These are phyloP conservation scores for Neodon shergylaensis DNA, from an alignment of 2,113 vertebrate species.

Conservation along the genomic window DNA sequence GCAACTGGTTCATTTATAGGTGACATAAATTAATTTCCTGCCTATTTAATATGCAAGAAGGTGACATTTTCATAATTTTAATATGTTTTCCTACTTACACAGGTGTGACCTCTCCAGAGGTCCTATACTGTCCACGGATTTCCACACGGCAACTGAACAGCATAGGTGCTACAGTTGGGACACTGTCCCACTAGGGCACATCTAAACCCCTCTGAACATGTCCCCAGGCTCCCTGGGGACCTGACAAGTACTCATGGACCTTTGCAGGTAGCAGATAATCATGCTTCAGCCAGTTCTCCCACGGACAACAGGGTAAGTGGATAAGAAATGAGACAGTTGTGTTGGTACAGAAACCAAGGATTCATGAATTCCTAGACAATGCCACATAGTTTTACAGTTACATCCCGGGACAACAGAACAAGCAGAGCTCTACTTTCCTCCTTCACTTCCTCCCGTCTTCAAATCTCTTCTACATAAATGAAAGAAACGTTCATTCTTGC, in stretches of 20 bases:
- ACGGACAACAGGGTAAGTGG: too few species aligned
- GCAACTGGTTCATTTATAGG: background rate
- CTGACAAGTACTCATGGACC: background rate
- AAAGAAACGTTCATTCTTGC: background rate
- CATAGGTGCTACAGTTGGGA: background rate
- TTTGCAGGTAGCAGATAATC: too few species aligned
- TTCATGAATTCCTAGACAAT: background rate
- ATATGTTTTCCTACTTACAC: background rate
- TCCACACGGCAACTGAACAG: background rate
- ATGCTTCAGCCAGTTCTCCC: background rate
- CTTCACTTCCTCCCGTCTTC: background rate
- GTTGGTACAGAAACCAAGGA: background rate
- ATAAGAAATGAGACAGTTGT: background rate
- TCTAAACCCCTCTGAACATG: background rate
- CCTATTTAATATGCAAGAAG: background rate
- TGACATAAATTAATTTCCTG: background rate
- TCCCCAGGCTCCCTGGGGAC: accelerated
- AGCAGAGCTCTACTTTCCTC: background rate
- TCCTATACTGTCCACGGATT: accelerated
- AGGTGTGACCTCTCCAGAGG: accelerated
- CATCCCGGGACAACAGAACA: background rate
- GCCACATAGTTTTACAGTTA: background rate
- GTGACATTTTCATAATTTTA: background rate
- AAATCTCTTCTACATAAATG: background rate
- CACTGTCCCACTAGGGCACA: background rate